phyloP scores from a whole-genome alignment of 2,797 vertebrate genomes.

The Sarcoramphus papa region DNA sequence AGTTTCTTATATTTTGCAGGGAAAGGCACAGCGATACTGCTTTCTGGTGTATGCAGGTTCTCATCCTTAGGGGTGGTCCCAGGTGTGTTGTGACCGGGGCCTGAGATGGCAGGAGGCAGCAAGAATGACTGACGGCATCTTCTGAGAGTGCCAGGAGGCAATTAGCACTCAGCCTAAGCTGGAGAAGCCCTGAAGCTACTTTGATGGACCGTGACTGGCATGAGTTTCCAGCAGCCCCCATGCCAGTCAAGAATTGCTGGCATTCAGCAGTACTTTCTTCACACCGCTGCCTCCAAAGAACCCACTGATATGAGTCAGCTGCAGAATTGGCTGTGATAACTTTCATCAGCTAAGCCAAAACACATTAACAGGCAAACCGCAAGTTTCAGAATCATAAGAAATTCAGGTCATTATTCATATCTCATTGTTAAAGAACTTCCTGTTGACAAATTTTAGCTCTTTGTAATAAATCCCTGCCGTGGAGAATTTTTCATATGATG shows the following conservation, averaged over 20 bases:
- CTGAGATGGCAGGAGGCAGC: background rate
- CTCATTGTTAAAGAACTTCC: slow-evolving; percentile 3
- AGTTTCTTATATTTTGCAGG: background rate
- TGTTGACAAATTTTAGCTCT: background rate
- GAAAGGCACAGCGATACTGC: background rate
- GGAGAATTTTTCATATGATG: background rate
- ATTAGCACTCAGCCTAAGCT: background rate
- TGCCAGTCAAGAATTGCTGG: background rate
- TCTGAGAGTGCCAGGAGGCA: background rate
- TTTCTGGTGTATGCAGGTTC: background rate
- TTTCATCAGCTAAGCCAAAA: background rate
- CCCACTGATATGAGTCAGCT: slow-evolving; percentile 4
- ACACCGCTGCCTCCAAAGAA: background rate
- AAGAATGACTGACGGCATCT: background rate
- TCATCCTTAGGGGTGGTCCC: background rate
- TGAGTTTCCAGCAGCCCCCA: background rate
- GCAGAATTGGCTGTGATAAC: background rate
- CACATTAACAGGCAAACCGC: background rate
- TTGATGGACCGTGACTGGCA: background rate
- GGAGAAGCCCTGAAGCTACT: background rate
- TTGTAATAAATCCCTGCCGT: background rate
- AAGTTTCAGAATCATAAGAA: background rate
- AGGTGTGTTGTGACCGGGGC: background rate
- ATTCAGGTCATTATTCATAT: background rate
- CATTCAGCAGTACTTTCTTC: background rate